Evolutionary conservation across 2,888 invertebrate genomes (phyloP), one percentile per base, ranked within the genome.

Genomic region (Rotaria socialis): DNA sequence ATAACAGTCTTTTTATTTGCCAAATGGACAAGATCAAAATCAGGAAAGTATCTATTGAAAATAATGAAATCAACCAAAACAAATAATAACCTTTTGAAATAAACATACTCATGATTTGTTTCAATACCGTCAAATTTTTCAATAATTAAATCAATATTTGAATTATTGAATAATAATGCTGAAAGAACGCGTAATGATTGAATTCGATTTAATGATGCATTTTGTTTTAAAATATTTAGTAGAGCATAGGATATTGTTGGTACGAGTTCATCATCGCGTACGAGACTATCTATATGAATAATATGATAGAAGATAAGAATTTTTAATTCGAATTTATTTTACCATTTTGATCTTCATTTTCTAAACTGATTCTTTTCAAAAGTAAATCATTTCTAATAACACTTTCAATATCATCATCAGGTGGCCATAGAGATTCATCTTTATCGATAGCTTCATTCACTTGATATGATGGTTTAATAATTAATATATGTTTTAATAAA

Each of bases 401-500:
- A 67, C 14, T 67, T 67, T 67, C 67, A 27, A 67, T 67, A 41
- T 67, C 67, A 41, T 67, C 35, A 35, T 7, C 16, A 35, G 35
- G 1, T 14, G 67, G 67, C 67, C 67, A 67, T 35, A 35, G 6
- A 5, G 67, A 67, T 67, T 27, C 27, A 35, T 67, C 35, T 19
- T 67, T 16, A 67, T 67, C 67, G 19, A 27, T 35, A 35, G 4
- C 1, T 19, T 16, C 11, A 35, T 19, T 67, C 11, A 11, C 35
- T 35, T 67, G 67, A 67, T 67, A 67, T 16, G 67, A 67, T 67
- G 67, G 67, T 35, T 67, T 67, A 19, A 67, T 67, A 41, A 67
- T 35, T 27, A 35, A 14, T 41, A 14, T 67, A 67, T 67, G 67
- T 19, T 67, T 35, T 67, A 67, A 67, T 19, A 67, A 27, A 7